A percentile compares a stretch with the other conserved stretches of the same genome.
These are phyloP conservation scores for Neoseiulus cucumeris DNA, from an alignment of 1,140 invertebrate species.

Conservation along the genomic window DNA sequence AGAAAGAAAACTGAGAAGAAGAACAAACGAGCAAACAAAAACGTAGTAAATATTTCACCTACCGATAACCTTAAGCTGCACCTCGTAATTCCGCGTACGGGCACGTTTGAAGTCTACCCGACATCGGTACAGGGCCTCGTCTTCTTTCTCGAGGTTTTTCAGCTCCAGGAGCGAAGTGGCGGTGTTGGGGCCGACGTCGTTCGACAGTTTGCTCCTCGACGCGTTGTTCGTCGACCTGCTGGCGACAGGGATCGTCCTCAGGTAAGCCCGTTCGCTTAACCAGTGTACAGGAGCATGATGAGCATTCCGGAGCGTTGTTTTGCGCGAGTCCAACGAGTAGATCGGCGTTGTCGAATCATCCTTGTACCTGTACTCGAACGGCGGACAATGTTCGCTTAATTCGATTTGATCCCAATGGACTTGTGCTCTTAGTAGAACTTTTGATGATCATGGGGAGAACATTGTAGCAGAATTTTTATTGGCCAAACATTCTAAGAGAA, in stretches of 20 bases:
- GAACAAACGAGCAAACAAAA: too few relatives aligned
- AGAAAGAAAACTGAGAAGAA: too few relatives aligned
- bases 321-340: slow-evolving; percentile 37
- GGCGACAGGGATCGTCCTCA: not conserved
- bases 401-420: too few relatives aligned
- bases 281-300: slow-evolving; percentile 13
- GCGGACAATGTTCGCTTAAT: not conserved
- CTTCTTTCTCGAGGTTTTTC: slow-evolving; percentile 49
- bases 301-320: slow-evolving; percentile 14
- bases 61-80: slow-evolving; percentile 76
- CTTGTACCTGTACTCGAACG: slow-evolving; percentile 39
- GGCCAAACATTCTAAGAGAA: too few relatives aligned
- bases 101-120: slow-evolving; percentile 73
- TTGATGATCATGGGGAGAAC: too few relatives aligned
- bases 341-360: slow-evolving; percentile 59
- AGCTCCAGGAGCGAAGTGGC: slow-evolving; percentile 43
- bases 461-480: too few relatives aligned
- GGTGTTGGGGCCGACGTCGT: not conserved
- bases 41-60: slow-evolving; percentile 28
- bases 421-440: too few relatives aligned
- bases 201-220: not conserved
- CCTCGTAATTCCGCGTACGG: slow-evolving; percentile 64
- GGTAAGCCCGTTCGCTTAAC: not conserved
- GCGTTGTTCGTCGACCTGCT: not conserved
- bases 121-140: slow-evolving; percentile 61